Percentiles rank a stretch among this genome's conserved stretches.
Evolutionary conservation across 2,113 vertebrate species (phyloP).

Genomic region (Balaeniceps rex): DNA sequence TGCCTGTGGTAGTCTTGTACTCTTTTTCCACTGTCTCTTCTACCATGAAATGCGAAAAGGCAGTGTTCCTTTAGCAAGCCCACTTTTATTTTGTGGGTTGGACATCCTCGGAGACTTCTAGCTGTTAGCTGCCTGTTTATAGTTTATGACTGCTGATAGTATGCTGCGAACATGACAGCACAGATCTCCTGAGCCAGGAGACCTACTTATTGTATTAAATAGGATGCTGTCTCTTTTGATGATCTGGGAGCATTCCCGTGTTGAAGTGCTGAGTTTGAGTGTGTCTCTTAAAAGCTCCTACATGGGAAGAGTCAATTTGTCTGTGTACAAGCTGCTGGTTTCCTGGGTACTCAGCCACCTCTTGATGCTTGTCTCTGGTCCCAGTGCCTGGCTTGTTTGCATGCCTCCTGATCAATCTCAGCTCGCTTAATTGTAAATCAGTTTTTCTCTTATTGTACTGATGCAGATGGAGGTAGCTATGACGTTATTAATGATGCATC

Average conservation of each 20-base stretch:
- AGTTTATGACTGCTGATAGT: background rate
- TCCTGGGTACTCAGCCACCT: background rate
- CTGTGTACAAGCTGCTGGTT: background rate
- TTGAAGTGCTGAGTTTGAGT: background rate
- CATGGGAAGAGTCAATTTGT: background rate
- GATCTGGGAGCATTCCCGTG: background rate
- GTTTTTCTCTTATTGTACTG: background rate
- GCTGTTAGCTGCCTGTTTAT: background rate
- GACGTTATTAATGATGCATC: slow-evolving; percentile 66
- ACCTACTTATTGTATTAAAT: background rate
- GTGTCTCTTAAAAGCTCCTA: background rate
- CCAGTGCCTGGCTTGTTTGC: background rate
- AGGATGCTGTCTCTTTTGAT: background rate
- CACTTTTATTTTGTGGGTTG: background rate
- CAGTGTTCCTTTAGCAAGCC: background rate
- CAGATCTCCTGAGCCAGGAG: background rate
- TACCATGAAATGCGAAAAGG: background rate
- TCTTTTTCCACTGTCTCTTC: background rate
- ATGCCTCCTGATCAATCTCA: background rate
- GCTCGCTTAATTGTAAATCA: background rate
- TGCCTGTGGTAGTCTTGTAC: background rate
- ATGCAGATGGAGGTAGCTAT: slow-evolving; percentile 81
- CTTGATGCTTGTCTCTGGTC: background rate
- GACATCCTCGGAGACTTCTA: background rate
- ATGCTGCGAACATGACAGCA: background rate